Conservation (phyloP, 2,113 vertebrate genomes). For the Eretmochelys imbricata region DNA sequence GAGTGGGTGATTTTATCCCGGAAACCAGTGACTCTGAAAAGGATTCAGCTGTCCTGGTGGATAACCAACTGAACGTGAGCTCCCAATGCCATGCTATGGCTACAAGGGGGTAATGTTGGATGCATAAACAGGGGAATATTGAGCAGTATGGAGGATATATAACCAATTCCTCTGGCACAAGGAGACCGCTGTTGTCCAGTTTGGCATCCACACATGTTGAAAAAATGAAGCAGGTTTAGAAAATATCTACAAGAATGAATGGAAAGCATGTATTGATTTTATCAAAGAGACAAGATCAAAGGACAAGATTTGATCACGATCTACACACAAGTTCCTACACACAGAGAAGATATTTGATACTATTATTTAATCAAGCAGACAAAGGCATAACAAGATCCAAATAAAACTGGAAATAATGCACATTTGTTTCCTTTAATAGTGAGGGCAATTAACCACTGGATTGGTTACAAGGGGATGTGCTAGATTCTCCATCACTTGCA, state of each 20-base stretch:
- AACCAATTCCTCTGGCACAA: slow-evolving; percentile 1
- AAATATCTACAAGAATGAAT: background rate
- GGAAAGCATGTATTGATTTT: background rate
- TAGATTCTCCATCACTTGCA: slow-evolving; percentile 48
- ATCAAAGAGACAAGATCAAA: background rate
- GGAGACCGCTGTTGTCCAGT: slow-evolving; percentile 3
- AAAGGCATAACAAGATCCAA: background rate
- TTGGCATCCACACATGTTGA: background rate
- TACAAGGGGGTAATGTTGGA: slow-evolving; percentile 11
- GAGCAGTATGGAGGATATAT: background rate
- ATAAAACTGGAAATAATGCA: background rate
- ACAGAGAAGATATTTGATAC: background rate
- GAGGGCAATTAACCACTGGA: slow-evolving; percentile 54
- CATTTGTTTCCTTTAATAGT: slow-evolving; percentile 47
- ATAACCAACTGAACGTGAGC: background rate
- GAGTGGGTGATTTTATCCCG: background rate
- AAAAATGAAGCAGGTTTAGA: slow-evolving; percentile 1
- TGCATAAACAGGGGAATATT: slow-evolving; percentile 27
- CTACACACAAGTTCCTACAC: background rate
- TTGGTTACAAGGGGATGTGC: slow-evolving; percentile 20
- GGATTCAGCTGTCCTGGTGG: background rate
- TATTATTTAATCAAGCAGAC: background rate
- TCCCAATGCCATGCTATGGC: background rate
- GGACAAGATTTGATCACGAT: background rate
- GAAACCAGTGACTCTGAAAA: background rate